These are phyloP conservation scores for Operophtera brumata DNA, from an alignment of 2,888 invertebrate genomes.

Conservation along the genomic window DNA sequence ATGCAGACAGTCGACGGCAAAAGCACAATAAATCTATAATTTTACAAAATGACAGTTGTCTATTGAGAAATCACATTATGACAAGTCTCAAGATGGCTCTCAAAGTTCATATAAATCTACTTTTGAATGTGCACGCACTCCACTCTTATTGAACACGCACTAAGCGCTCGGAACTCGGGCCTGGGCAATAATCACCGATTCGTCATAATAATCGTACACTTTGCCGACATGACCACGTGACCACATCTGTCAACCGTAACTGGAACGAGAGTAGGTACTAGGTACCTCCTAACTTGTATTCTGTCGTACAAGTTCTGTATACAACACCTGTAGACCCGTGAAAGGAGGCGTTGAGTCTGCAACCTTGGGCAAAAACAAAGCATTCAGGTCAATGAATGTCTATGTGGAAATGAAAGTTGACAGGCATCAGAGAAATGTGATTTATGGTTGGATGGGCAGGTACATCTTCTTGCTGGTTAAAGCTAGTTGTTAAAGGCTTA, in stretches of 20 bases:
- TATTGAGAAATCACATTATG: no score
- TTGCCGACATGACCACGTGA: conserved; percentile 34
- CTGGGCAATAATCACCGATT: conserved; percentile 21
- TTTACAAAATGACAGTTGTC: no score
- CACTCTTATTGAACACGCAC: not conserved
- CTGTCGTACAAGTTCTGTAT: conserved; percentile 1
- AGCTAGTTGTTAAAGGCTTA: no score
- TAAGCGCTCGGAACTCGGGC: not conserved
- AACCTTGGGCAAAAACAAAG: conserved; percentile 56
- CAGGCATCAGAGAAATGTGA: conserved; percentile 41
- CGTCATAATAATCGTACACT: conserved; percentile 27
- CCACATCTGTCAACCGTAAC: conserved; percentile 30
- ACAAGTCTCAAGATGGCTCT: no score
- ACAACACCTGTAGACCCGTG: conserved; percentile 39
- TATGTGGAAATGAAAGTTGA: conserved; percentile 46
- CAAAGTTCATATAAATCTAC: no score
- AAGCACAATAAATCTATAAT: no score
- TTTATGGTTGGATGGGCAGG: conserved; percentile 29
- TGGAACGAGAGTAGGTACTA: conserved; percentile 34
- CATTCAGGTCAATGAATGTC: conserved; percentile 56
- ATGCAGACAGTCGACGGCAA: no score
- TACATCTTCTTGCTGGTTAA: not conserved
- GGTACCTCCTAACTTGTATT: conserved; percentile 20
- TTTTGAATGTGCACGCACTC: no score
- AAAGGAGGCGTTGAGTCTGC: conserved; percentile 44